Base-by-base conservation (phyloP, 1,140 invertebrate genomes). In the Dinoponera quadriceps region DNA sequence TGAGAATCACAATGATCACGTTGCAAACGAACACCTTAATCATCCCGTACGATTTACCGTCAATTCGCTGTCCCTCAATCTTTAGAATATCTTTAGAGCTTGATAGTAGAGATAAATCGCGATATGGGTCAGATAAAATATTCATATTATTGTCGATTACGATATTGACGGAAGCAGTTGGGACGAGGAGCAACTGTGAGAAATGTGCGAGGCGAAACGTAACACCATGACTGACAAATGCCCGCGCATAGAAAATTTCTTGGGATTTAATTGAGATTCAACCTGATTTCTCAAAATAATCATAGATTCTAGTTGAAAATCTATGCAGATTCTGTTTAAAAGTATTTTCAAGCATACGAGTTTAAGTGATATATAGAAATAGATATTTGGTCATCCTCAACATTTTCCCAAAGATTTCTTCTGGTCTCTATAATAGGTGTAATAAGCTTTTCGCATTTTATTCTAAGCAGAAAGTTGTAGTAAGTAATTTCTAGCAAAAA, bases 1-100 rank as follows among this genome's bases (percentile, higher is more conserved):
- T 1, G 51, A 80, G 48, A 20, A 71, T 78, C 49, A 27, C 48
- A 54, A 25, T 14, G 54, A 63, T 20, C 33, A 27, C 48, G 68
- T 48, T 49, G 29, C 14, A 75, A 13, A 16, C 22, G 20, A 16
- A 54, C 18, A 44, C 7, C 54, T 82, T 55, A 25, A 60, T 55
- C 49, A 11, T 55, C 16, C 9, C 48, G 22, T 54, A 14, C 3
- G 29, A 66, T 55, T 55, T 55, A 7, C 11, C 33, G 18, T 20
- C 27, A 55, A 78, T 69, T 68, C 13, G 14, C 14, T 22, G 27
- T 3, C 3, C 25, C 11, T 27, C 27, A 5, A 9, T 44, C 38
- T 44, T 44, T 11, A 44, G 7, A 11, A 29, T n/a, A 18, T 49
- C 22, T 49, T 49, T 66, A 66, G 16, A 13, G 18, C 29, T 1